Evolutionary conservation across 1,140 invertebrate genomes (phyloP), one percentile per base, ranked within the genome.

Genomic region (Hormaphis cornu): DNA sequence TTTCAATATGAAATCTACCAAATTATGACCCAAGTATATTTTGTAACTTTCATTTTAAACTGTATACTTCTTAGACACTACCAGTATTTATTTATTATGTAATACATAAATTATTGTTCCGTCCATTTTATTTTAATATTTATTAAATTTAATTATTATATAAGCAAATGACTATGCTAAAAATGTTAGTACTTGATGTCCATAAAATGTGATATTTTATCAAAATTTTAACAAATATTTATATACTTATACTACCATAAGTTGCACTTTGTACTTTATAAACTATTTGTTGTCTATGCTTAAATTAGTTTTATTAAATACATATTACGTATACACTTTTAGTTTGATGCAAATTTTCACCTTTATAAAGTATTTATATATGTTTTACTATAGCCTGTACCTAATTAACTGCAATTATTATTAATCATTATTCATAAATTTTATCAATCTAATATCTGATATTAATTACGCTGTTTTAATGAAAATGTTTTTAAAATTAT

Each of bases 141-240:
- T n/a, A n/a, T 18, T 53, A 53, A 30, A 53, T 53, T 14, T 56
- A 56, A 56, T 16, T 56, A 37, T 22, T 6, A 20, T 56, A 22
- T 35, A 56, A 22, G 6, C 16, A 22, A 20, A 54, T 22, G 9
- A 56, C 8, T 14, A 14, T 54, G n/a, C 37, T 33, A 56, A 14
- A 16, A 56, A 56, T 1, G 37, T 28, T n/a, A 2, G 4, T 9
- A 18, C 30, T 54, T 54, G 30, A 3, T 56, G 22, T 54, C 35
- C 35, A 3, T 56, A 12, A 26, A 58, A 58, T 58, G 54, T 58
- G 54, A 58, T 58, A 58, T 40, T 37, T 58, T 58, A 40, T 58
- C 20, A 14, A 40, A 58, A 58, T 40, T 40, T 8, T 24, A 40
- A 58, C 22, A 40, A 24, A 33, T 53, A 33, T 6, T 30, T 53